Conservation (phyloP, 1,140 invertebrate genomes). For the Heliothis virescens region DNA sequence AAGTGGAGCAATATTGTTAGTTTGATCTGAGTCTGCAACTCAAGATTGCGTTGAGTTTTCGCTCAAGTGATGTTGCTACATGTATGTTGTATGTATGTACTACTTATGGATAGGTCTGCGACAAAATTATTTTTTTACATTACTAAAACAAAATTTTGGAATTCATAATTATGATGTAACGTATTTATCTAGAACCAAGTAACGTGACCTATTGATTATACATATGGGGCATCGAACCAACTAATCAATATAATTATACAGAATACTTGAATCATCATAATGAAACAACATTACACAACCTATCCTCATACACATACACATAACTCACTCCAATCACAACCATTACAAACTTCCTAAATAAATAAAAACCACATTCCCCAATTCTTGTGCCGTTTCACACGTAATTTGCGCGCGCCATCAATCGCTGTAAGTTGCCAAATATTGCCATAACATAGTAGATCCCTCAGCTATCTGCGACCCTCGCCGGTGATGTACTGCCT, state of each 20-base stretch:
- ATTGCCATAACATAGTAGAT: slow-evolving; percentile 7
- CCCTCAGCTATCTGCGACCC: slow-evolving; percentile 7
- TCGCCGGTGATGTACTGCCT: slow-evolving; percentile 13
- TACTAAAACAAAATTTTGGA: too few relatives aligned
- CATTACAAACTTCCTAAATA: slow-evolving; percentile 10
- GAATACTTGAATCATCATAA: too few relatives aligned
- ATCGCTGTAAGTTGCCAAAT: slow-evolving; percentile 2
- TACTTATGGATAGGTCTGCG: too few relatives aligned
- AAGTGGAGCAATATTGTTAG: slow-evolving; percentile 39
- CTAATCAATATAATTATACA: neutral
- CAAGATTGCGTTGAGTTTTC: neutral
- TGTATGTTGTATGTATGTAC: too few relatives aligned
- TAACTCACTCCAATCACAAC: neutral
- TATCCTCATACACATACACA: neutral
- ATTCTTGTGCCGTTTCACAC: neutral
- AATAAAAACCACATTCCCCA: neutral
- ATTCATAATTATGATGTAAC: too few relatives aligned
- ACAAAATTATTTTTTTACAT: too few relatives aligned
- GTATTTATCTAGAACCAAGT: too few relatives aligned
- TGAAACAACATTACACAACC: too few relatives aligned
- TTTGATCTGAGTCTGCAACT: neutral
- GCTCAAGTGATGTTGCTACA: neutral
- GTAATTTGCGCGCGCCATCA: slow-evolving; percentile 19
- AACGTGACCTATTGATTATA: too few relatives aligned
- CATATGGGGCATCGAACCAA: neutral